Base-by-base conservation (phyloP, 2,888 invertebrate species). In the Hoplodrina ambigua region DNA sequence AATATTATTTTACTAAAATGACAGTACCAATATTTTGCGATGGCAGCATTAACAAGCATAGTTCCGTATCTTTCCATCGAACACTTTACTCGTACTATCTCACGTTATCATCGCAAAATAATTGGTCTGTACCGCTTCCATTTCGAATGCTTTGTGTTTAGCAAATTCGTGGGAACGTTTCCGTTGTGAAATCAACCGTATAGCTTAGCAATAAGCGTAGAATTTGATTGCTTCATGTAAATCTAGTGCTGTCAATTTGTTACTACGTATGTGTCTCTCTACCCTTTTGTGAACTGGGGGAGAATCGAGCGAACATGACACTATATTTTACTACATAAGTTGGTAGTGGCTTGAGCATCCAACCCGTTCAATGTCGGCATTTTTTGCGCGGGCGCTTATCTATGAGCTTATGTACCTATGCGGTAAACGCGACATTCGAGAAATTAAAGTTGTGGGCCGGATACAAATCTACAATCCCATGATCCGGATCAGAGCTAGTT, bases 251-350 rank as follows among this genome's bases (percentile, higher is more conserved):
- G 52, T 62, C 41, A 25, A 37, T 6, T 59, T 63, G 33, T 53
- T 46, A 15, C 54, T 68, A 56, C 17, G 44, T 56, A 55, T 56
- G 37, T 67, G 70, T 80, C 81, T 77, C 85, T 85, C 78, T 77
- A 70, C 53, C 61, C 62, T 85, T 62, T 58, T 25, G 63, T n/a
- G 33, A 55, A 41, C 11, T 41, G 17, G 19, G 41, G 15, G 68
- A 52, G 53, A 19, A 8, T 57, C 46, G 68, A 74, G 61, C 73
- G 55, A 68, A 67, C 17, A 54, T 62, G 64, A 54, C 25, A 55
- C 37, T 30, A 11, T 37, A 5, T 10, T 15, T 58, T 15, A 19
- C 19, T 25, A 25, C 10, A 44, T 11, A 17, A 30, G 46, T 54
- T 17, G 17, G 0, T 50, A 19, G 10, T 19, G 19, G 19, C 19